phyloP scores from a whole-genome alignment of 2,113 vertebrate species.

The Redunca redunca region DNA sequence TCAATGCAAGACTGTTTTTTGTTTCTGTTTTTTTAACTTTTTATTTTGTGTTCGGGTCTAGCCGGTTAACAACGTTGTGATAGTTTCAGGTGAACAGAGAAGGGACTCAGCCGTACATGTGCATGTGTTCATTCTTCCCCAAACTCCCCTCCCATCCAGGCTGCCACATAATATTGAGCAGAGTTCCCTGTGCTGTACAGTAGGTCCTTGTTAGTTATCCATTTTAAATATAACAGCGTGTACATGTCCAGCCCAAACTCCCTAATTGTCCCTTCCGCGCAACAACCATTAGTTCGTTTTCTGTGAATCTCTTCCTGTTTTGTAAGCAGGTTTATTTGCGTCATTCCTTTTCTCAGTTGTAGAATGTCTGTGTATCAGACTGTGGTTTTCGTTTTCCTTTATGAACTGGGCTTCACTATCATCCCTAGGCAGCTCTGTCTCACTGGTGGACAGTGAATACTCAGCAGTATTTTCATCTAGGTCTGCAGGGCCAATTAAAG shows the following conservation, averaged over 20 bases:
- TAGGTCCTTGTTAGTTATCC: neutral
- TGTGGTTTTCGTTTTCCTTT: neutral
- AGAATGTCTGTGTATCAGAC: too few relatives aligned
- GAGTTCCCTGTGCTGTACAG: neutral
- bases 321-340: neutral
- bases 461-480: neutral
- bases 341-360: neutral
- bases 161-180: neutral
- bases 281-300: neutral
- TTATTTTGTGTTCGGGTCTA: neutral
- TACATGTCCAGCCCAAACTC: neutral
- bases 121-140: neutral
- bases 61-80: neutral
- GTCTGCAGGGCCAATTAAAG: neutral
- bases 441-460: too few relatives aligned
- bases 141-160: neutral
- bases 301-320: neutral
- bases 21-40: neutral
- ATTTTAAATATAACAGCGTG: neutral
- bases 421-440: too few relatives aligned
- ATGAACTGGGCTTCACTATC: fast-evolving
- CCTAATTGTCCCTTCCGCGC: neutral
- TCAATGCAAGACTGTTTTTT: neutral
- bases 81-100: neutral
- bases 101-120: neutral